Base-by-base conservation (phyloP, 2,797 vertebrate genomes). In the Chiroxiphia lanceolata region DNA sequence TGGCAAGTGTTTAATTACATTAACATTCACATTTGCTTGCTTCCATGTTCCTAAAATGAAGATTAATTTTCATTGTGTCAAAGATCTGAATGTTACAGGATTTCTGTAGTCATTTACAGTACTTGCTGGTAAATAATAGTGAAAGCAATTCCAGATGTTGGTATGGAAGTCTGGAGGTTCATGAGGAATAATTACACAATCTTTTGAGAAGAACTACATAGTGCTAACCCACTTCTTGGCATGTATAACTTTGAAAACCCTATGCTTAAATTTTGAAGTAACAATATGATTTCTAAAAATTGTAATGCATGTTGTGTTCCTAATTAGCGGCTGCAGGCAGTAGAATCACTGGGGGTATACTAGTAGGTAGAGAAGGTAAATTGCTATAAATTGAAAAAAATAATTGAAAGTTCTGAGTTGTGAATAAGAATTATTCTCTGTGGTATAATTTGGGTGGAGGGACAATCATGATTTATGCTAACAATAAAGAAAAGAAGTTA, bases 1-100 rank as follows among this genome's bases (percentile, higher is more conserved):
- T 81, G 87, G 60, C 61, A 94, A 87, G 57, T 12, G 70, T 85
- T 87, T 95, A 93, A 94, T 91, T 77, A 83, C 83, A 75, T 93
- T 87, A 94, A 38, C 75, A 93, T 90, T 93, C 89, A 72, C 53
- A 87, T 85, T 90, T 67, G 5, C 57, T 93, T 77, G 18, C 57
- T 92, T 93, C 84, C 50, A 17, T 80, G 48, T 80, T 94, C 78
- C 75, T 83, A 80, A 92, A 92, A 65, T 47, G 60, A 71, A 92
- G 71, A 91, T 94, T 89, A 77, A 84, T 96, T 93, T 92, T 94
- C 89, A 84, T 69, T 45, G 50, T 45, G 68, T n/a, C 60, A 50
- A n/a, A 78, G 53, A 92, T 94, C 75, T 89, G 60, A 87, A 89
- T 92, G 83, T 83, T 64, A 85, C 56, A 84, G 71, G 23, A 85